Evolutionary conservation across 1,140 invertebrate genomes (phyloP).

Genomic region (Drosophila busckii): DNA sequence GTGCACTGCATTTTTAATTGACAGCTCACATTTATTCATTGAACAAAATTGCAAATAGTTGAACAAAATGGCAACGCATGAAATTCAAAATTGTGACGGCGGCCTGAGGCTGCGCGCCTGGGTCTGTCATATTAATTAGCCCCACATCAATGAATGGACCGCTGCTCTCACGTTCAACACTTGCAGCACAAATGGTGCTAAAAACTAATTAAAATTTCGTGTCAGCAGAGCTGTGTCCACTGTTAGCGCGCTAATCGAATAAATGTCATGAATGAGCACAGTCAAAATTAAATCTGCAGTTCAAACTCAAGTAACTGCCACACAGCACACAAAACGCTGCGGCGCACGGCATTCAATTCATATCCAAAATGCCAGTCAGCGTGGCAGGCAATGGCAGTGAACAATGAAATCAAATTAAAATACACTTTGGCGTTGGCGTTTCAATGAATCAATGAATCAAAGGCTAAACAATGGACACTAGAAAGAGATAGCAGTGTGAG

Average conservation of each 20-base stretch:
- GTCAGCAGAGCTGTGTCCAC: conserved; percentile 26
- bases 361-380: conserved; percentile 62
- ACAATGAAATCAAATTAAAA: conserved; percentile 77
- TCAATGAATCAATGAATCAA: conserved; percentile 62
- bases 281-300: background rate
- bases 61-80: too few species aligned
- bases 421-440: conserved; percentile 64
- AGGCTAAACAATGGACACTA: conserved; percentile 71
- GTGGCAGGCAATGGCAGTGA: conserved; percentile 61
- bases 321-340: too few species aligned
- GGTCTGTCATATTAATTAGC: conserved; percentile 70
- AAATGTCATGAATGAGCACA: conserved; percentile 39
- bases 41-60: too few species aligned
- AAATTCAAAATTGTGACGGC: conserved; percentile 43
- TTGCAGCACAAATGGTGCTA: conserved; percentile 34
- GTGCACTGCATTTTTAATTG: too few species aligned
- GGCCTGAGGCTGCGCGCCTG: conserved; percentile 24
- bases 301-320: conserved; percentile 1
- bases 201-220: conserved; percentile 72
- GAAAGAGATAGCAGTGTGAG: too few species aligned
- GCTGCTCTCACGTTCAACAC: background rate
- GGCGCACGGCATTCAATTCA: conserved; percentile 48
- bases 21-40: too few species aligned
- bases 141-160: background rate
- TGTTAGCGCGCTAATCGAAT: conserved; percentile 32